These are phyloP conservation scores for Furnarius figulus DNA, from an alignment of 2,113 vertebrate genomes.

Conservation along the genomic window DNA sequence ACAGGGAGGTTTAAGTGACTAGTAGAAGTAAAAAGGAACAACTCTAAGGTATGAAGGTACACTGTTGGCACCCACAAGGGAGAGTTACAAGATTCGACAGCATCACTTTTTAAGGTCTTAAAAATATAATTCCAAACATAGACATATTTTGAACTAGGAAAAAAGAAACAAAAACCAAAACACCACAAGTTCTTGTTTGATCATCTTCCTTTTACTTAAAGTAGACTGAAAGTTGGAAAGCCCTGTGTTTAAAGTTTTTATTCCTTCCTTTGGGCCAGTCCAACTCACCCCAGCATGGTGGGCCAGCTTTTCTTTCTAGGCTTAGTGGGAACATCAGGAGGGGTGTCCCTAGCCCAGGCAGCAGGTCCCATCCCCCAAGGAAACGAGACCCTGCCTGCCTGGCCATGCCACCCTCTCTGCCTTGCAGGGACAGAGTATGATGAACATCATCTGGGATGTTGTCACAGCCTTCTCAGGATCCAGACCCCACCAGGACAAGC, in stretches of 20 bases:
- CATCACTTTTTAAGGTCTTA: neutral
- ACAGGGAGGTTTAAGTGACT: neutral
- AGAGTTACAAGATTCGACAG: neutral
- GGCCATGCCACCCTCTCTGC: rapidly evolving
- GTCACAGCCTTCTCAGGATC: neutral
- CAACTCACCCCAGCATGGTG: neutral
- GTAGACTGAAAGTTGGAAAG: neutral
- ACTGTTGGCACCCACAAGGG: neutral
- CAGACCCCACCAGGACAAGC: no score
- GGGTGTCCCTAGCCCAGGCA: neutral
- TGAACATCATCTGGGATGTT: neutral
- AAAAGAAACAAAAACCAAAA: no score
- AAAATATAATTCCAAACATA: neutral
- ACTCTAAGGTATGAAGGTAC: neutral
- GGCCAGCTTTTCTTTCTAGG: neutral
- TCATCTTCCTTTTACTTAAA: neutral
- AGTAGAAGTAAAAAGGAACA: neutral
- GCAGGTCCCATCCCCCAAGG: neutral
- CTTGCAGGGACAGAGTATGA: neutral
- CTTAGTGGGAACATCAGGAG: neutral
- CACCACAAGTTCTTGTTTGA: neutral
- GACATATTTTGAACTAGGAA: neutral
- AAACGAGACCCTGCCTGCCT: rapidly evolving
- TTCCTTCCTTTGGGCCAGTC: neutral
- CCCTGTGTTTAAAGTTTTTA: neutral